Evolutionary conservation across 2,797 vertebrate species (phyloP).

Genomic region (Eospalax fontanierii): DNA sequence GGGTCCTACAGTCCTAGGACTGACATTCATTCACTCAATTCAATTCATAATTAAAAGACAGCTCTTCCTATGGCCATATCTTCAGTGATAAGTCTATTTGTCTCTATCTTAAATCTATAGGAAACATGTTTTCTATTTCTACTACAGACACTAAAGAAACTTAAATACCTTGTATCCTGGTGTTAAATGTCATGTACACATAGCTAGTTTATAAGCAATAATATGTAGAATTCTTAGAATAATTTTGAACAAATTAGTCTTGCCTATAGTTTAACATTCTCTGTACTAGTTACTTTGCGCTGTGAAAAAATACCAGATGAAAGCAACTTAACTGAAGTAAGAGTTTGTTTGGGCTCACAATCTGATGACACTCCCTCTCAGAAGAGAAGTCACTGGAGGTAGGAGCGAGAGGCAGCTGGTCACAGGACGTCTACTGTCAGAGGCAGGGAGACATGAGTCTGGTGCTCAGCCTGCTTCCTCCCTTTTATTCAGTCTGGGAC

Average conservation of each 20-base stretch:
- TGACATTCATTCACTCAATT: background rate
- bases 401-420: background rate
- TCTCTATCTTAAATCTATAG: background rate
- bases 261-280: background rate
- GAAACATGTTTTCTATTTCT: background rate
- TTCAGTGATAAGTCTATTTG: slow-evolving; percentile 1
- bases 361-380: too few species aligned
- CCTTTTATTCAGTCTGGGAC: background rate
- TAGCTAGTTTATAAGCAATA: background rate
- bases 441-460: rapidly evolving
- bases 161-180: background rate
- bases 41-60: background rate
- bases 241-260: slow-evolving; percentile 12
- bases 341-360: background rate
- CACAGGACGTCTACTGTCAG: background rate
- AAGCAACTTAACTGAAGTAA: background rate
- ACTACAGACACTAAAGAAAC: background rate
- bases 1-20: background rate
- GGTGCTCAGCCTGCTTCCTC: background rate
- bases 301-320: background rate
- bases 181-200: background rate
- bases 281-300: background rate
- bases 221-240: slow-evolving; percentile 1
- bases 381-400: background rate
- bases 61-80: background rate